Evolutionary conservation across 2,797 vertebrate species (phyloP).

Genomic region (Chaetophractus vellerosus): DNA sequence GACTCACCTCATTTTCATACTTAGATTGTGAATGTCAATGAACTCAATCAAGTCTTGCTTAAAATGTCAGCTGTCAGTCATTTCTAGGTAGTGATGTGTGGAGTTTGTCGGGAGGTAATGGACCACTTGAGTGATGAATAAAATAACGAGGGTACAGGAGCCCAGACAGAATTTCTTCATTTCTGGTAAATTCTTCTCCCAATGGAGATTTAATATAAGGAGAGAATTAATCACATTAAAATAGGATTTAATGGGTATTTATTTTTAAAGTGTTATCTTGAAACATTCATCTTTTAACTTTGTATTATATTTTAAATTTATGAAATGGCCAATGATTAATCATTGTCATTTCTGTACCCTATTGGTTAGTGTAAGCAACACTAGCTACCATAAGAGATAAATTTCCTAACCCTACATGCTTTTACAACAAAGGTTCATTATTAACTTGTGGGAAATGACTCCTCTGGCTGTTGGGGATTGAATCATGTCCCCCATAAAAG

Average conservation of each 20-base stretch:
- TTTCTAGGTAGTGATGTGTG: slow-evolving; percentile 5
- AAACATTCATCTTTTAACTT: slow-evolving; percentile 41
- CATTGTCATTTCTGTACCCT: not conserved
- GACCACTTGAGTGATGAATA: slow-evolving; percentile 46
- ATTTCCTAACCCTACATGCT: not conserved
- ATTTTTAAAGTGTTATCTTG: slow-evolving; percentile 8
- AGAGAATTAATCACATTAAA: slow-evolving; percentile 37
- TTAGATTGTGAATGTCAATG: slow-evolving; percentile 71
- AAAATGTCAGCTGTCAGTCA: slow-evolving; percentile 83
- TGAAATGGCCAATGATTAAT: not conserved
- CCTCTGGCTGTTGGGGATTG: not conserved
- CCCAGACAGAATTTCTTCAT: not conserved
- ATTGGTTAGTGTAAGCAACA: not conserved
- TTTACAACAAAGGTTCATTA: not conserved
- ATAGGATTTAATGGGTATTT: slow-evolving; percentile 24
- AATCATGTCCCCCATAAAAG: too few species aligned
- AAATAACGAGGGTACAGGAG: slow-evolving; percentile 64
- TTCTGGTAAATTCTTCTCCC: slow-evolving; percentile 54
- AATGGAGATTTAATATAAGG: not conserved
- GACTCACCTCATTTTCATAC: slow-evolving; percentile 40
- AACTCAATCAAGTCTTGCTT: slow-evolving; percentile 60
- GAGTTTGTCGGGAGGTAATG: slow-evolving; percentile 48
- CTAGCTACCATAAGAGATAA: not conserved
- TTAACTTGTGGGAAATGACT: not conserved
- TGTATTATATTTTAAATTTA: slow-evolving; percentile 29